phyloP scores from a whole-genome alignment of 2,888 invertebrate genomes.

The Halictus ligatus region DNA sequence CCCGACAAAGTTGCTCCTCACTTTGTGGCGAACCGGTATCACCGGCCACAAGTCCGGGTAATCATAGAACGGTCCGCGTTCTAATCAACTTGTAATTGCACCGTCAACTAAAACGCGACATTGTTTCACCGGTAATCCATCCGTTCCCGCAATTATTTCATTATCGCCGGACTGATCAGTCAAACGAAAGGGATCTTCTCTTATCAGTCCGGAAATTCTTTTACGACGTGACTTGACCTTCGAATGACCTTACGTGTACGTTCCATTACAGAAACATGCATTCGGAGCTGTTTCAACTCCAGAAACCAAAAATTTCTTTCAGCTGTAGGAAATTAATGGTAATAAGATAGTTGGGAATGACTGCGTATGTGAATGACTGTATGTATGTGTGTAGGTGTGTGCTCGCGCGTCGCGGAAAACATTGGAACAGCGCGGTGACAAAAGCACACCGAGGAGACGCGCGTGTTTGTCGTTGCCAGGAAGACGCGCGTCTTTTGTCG shows the following conservation, averaged over 20 bases:
- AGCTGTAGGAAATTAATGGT: too few relatives aligned
- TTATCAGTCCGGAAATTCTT: neutral
- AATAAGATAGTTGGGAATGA: too few relatives aligned
- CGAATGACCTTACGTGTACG: neutral
- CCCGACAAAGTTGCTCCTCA: constrained; percentile 33
- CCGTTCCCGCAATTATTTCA: constrained; percentile 56
- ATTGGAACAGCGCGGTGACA: too few relatives aligned
- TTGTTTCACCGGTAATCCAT: constrained; percentile 7
- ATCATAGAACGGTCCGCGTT: constrained; percentile 37
- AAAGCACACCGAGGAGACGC: too few relatives aligned
- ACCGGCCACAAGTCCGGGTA: neutral
- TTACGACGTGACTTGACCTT: neutral
- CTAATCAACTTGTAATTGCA: constrained; percentile 40
- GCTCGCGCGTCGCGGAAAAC: too few relatives aligned
- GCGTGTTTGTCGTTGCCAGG: too few relatives aligned
- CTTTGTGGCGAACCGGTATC: constrained; percentile 24
- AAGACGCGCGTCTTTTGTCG: too few relatives aligned
- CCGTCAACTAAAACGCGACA: neutral
- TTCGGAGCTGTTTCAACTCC: too few relatives aligned
- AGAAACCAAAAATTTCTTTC: too few relatives aligned
- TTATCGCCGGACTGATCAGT: constrained; percentile 10
- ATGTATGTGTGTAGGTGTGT: too few relatives aligned
- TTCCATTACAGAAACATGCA: too few relatives aligned
- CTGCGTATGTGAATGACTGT: too few relatives aligned
- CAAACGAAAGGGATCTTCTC: constrained; percentile 16